Evolutionary conservation across 2,113 vertebrate genomes (phyloP), one percentile per base, ranked within the genome.

Genomic region (Holacanthus passer): DNA sequence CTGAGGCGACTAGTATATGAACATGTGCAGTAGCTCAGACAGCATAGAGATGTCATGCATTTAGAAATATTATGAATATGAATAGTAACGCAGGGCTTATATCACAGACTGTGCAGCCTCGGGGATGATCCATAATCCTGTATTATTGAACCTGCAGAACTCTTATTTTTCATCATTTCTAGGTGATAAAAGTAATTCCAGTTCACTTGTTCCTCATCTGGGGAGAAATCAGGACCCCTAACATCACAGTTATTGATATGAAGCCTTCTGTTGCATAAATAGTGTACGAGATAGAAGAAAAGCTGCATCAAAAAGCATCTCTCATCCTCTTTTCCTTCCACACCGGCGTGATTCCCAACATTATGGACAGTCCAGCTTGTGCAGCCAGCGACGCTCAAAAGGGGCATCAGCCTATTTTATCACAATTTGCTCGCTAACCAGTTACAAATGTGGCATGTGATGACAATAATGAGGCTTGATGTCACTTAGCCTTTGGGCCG

Each of bases 401-500:
- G 91, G 90, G 86, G 88, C 90, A 93, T 90, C 89, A 92, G 94
- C 92, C 96, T 95, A 96, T 97, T 97, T 96, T 96, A 97, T 96
- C 96, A 96, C 96, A 96, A 96, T 97, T 97, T 96, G 95, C 95
- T 95, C 87, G 56, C 95, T 97, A 96, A 96, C 96, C 96, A 95
- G 96, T 96, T 96, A 97, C 96, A 97, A 97, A 97, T 96, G 96
- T 96, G 96, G 95, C 96, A 97, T 96, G 96, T 96, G 96, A 97
- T 97, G 96, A 96, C 96, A 96, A 96, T 97, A 97, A 97, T 96
- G 96, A 97, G 96, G 94, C 94, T 96, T 96, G 96, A 97, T 97
- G 96, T 96, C 95, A 95, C 96, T 96, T 96, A 96, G 95, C 93
- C 95, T 95, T 93, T 88, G 85, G 56, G 92, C 93, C 91, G 86